phyloP scores from a whole-genome alignment of 1,140 invertebrate species.

The Pogonomyrmex barbatus region DNA sequence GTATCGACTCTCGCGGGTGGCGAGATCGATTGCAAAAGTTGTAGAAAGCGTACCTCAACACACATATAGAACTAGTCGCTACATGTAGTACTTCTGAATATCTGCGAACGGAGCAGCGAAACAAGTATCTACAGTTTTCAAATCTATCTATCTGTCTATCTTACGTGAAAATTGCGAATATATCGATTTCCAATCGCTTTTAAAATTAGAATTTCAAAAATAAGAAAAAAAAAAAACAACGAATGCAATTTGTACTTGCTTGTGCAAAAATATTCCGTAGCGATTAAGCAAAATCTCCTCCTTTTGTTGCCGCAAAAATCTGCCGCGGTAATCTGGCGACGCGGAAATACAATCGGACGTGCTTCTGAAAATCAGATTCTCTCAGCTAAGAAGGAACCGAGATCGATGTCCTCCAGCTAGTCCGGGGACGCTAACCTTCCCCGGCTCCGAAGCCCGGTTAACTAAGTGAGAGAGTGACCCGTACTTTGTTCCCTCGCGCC shows the following conservation, averaged over 20 bases:
- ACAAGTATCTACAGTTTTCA: constrained; percentile 23
- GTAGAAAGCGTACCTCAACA: constrained; percentile 74
- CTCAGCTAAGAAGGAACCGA: constrained; percentile 69
- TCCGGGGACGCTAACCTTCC: constrained; percentile 60
- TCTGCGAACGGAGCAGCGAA: constrained; percentile 22
- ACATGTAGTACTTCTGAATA: constrained; percentile 32
- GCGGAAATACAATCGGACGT: constrained; percentile 15
- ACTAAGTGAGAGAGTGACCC: constrained; percentile 85
- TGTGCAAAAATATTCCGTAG: background rate
- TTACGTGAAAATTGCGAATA: background rate
- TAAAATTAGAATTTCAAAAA: background rate
- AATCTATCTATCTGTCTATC: constrained; percentile 6
- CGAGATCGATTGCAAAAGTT: constrained; percentile 79
- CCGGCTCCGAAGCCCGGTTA: constrained; percentile 71
- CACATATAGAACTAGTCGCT: constrained; percentile 70
- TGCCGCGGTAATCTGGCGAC: background rate
- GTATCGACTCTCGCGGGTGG: constrained; percentile 74
- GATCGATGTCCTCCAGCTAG: constrained; percentile 78
- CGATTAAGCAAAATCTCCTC: background rate
- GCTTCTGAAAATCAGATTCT: constrained; percentile 68
- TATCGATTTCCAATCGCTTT: background rate
- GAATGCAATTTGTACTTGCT: background rate
- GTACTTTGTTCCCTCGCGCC: constrained; percentile 81
- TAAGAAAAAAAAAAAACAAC: background rate
- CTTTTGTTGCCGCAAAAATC: background rate